Evolutionary conservation across 2,113 vertebrate species (phyloP).

Genomic region (Arizona elegans): DNA sequence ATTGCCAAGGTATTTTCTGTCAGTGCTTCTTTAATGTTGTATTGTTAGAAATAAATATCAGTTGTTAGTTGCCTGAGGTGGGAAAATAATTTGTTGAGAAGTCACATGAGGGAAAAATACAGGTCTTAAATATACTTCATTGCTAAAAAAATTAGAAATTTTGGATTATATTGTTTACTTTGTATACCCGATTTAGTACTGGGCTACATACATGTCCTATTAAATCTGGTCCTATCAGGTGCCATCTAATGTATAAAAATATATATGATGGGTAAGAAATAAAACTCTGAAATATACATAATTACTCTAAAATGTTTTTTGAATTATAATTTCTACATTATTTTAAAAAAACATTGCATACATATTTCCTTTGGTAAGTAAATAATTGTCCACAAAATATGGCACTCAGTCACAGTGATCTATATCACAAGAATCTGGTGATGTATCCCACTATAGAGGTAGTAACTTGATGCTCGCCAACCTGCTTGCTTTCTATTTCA

Average conservation of each 20-base stretch:
- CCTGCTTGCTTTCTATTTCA: not conserved
- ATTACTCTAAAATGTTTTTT: not conserved
- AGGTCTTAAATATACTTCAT: not conserved
- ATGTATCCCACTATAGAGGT: not conserved
- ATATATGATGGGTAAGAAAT: not conserved
- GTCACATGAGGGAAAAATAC: not conserved
- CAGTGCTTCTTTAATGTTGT: conserved; percentile 3
- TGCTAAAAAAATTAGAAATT: not conserved
- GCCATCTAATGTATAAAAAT: not conserved
- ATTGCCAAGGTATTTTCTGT: conserved; percentile 33
- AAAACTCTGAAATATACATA: not conserved
- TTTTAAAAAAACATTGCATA: not conserved
- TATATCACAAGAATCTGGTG: not conserved
- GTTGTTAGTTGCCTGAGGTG: conserved; percentile 6
- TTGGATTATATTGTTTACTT: not conserved
- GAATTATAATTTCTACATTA: not conserved
- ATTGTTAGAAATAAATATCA: conserved; percentile 16
- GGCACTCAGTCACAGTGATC: not conserved
- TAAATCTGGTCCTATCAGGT: not conserved
- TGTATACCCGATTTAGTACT: not conserved
- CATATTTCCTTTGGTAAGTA: not conserved
- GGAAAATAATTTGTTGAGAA: not conserved
- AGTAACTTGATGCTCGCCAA: not conserved
- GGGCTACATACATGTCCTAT: not conserved
- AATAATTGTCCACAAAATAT: not conserved